A percentile compares a stretch with the other conserved stretches of the same genome.
phyloP scores from a whole-genome alignment of 2,113 vertebrate species.

The Carollia perspicillata region DNA sequence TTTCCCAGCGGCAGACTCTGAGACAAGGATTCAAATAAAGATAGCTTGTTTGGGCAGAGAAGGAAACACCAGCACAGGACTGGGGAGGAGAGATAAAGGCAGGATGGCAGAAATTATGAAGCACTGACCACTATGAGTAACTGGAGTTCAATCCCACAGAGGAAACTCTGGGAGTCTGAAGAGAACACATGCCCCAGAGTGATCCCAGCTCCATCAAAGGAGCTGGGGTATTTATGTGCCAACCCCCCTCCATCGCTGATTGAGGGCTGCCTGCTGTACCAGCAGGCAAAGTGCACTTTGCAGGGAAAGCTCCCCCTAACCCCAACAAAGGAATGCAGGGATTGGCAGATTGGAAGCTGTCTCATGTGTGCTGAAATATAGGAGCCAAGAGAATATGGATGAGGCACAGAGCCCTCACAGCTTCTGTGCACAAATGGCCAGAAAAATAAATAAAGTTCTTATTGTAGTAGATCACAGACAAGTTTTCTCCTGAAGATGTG shows the following conservation, averaged over 20 bases:
- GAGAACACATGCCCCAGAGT: neutral
- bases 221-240: neutral
- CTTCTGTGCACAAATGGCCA: neutral
- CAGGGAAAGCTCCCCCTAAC: neutral
- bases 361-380: neutral
- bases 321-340: neutral
- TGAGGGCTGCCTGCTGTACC: neutral
- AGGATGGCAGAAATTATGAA: neutral
- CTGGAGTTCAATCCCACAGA: neutral
- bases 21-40: neutral
- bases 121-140: neutral
- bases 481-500: neutral
- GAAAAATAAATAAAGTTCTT: neutral
- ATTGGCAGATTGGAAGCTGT: neutral
- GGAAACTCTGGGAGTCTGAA: neutral
- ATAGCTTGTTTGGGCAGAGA: neutral
- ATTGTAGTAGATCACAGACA: neutral
- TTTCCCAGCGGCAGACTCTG: neutral
- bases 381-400: neutral
- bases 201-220: neutral
- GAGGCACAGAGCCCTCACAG: neutral
- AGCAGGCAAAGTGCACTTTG: neutral
- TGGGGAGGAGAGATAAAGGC: neutral
- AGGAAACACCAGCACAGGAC: neutral
- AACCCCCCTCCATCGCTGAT: neutral